A percentile compares a stretch with the other conserved stretches of the same genome.
These are phyloP conservation scores for Neocrepidodera transversa DNA, from an alignment of 2,888 invertebrate genomes.

Conservation along the genomic window DNA sequence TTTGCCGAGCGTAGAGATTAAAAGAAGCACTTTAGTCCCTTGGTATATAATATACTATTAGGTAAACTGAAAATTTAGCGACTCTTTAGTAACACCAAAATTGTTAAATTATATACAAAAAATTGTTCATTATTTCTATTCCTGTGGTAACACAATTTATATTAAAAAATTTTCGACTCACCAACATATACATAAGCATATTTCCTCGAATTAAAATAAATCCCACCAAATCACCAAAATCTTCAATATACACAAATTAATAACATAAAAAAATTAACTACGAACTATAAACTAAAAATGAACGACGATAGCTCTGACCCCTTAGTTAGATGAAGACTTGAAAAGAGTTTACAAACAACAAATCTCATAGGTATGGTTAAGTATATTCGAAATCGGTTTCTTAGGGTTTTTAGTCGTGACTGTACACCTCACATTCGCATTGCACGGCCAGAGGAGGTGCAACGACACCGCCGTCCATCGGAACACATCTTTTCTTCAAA, in stretches of 20 bases:
- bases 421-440: constrained; percentile 48
- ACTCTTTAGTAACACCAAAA: too few species aligned
- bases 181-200: constrained; percentile 34
- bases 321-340: constrained; percentile 18
- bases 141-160: too few species aligned
- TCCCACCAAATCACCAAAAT: too few species aligned
- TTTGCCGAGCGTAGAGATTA: too few species aligned
- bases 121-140: too few species aligned
- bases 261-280: neutral
- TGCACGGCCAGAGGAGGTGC: constrained; percentile 53
- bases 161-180: too few species aligned
- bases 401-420: constrained; percentile 43
- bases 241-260: too few species aligned
- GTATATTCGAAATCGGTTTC: constrained; percentile 27
- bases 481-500: constrained; percentile 28
- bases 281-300: neutral
- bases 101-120: too few species aligned
- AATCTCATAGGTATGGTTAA: constrained; percentile 20
- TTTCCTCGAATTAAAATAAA: neutral
- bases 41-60: too few species aligned
- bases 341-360: constrained; percentile 26
- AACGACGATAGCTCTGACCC: constrained; percentile 11
- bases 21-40: too few species aligned
- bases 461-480: constrained; percentile 53
- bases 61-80: too few species aligned